phyloP scores from a whole-genome alignment of 2,797 vertebrate genomes.

The Tapirus indicus region DNA sequence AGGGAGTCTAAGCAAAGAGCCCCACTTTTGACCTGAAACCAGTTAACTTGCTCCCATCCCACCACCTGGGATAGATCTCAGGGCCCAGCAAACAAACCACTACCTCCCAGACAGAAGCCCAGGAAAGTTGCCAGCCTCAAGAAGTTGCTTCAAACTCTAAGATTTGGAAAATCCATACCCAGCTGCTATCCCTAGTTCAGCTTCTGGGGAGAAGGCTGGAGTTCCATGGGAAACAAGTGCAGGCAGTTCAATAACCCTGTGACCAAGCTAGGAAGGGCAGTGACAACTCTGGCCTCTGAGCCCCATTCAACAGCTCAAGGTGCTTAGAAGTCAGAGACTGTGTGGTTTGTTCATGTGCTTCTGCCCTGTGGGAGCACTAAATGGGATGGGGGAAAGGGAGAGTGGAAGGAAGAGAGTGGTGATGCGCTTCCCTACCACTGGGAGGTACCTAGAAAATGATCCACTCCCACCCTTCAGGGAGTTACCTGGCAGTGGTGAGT shows the following conservation, averaged over 20 bases:
- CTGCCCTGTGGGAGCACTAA: conserved; percentile 65
- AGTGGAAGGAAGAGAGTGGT: conserved; percentile 56
- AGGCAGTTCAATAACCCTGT: conserved; percentile 68
- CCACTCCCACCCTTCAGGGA: conserved; percentile 50
- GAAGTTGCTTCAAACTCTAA: conserved; percentile 44
- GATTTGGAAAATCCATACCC: conserved; percentile 55
- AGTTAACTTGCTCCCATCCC: conserved; percentile 63
- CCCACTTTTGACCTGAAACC: conserved; percentile 26
- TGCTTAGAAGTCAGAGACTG: conserved; percentile 73
- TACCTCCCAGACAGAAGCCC: conserved; percentile 8
- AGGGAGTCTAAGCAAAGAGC: conserved; percentile 46
- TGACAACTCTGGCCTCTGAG: conserved; percentile 30
- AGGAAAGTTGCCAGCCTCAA: conserved; percentile 45
- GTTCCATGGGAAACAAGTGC: conserved; percentile 50
- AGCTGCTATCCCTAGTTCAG: conserved; percentile 41
- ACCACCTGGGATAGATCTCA: conserved; percentile 6
- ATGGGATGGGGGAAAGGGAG: neutral
- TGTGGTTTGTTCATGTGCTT: conserved; percentile 67
- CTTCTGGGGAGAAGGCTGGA: neutral
- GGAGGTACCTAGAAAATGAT: conserved; percentile 58
- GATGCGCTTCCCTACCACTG: conserved; percentile 53
- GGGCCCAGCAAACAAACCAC: conserved; percentile 49
- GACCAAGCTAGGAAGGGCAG: conserved; percentile 59
- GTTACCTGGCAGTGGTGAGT: conserved; percentile 67
- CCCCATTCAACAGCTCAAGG: conserved; percentile 71